These are phyloP conservation scores for Nothoprocta perdicaria DNA, from an alignment of 2,113 vertebrate species.

Conservation along the genomic window DNA sequence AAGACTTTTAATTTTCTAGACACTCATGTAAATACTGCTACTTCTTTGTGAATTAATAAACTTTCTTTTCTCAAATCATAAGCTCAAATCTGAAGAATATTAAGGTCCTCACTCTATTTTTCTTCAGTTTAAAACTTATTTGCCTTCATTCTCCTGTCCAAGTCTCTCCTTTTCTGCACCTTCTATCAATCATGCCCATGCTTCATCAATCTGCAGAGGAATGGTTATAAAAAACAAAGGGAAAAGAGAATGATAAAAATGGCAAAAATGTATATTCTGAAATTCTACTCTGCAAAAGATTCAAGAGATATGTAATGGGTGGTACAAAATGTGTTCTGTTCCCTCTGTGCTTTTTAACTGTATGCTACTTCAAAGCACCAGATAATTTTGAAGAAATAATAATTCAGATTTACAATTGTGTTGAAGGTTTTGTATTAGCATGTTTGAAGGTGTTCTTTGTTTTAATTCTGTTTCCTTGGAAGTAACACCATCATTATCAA, in stretches of 20 bases:
- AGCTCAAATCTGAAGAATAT: neutral
- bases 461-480: constrained; percentile 22
- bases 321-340: neutral
- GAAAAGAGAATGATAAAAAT: neutral
- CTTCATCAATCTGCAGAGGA: neutral
- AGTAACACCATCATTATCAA: neutral
- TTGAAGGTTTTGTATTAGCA: neutral
- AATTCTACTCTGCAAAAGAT: neutral
- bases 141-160: neutral
- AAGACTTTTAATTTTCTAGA: neutral
- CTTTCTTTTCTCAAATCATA: neutral
- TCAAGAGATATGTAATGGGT: neutral
- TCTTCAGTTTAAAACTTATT: neutral
- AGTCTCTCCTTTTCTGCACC: neutral
- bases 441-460: neutral
- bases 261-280: neutral
- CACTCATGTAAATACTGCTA: neutral
- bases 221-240: neutral
- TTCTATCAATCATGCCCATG: neutral
- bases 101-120: neutral
- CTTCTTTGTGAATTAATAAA: neutral
- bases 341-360: neutral
- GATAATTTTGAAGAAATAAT: neutral
- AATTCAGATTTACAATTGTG: constrained; percentile 6
- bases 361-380: neutral